phyloP scores from a whole-genome alignment of 2,888 invertebrate species.

The Campaea margaritaria region DNA sequence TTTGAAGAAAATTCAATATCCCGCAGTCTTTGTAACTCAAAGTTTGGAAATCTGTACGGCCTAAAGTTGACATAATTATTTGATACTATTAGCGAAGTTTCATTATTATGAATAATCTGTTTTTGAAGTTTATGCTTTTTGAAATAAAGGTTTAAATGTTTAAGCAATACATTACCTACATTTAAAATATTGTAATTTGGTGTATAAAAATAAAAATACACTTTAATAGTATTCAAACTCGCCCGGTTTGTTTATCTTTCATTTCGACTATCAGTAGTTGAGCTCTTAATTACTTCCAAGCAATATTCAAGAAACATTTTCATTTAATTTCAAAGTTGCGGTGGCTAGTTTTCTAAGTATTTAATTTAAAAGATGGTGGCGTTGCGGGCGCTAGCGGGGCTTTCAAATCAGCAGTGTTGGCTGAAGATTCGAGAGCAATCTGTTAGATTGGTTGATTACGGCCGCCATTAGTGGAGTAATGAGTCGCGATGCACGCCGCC shows the following conservation, averaged over 20 bases:
- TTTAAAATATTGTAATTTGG: too few species aligned
- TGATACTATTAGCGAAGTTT: conserved; percentile 16
- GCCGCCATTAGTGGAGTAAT: conserved; percentile 83
- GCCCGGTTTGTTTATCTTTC: conserved; percentile 27
- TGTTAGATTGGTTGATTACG: conserved; percentile 84
- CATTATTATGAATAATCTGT: conserved; percentile 23
- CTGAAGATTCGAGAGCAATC: conserved; percentile 83
- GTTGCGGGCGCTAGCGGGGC: conserved; percentile 58
- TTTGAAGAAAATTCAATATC: too few species aligned
- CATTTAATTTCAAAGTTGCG: conserved; percentile 38
- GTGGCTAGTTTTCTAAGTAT: conserved; percentile 51
- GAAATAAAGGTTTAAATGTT: too few species aligned
- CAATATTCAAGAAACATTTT: conserved; percentile 38
- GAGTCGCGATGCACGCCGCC: conserved; percentile 80
- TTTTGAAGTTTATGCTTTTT: too few species aligned
- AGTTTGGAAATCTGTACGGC: too few species aligned
- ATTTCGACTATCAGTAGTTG: conserved; percentile 29
- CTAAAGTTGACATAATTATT: too few species aligned
- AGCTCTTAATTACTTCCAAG: conserved; percentile 42
- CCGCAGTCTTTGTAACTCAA: too few species aligned
- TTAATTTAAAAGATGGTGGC: conserved; percentile 70
- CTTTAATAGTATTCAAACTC: conserved; percentile 22
- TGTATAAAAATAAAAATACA: conserved; percentile 16
- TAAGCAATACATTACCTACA: too few species aligned
- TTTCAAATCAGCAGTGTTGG: conserved; percentile 77